Evolutionary conservation across 2,888 invertebrate species (phyloP).

Genomic region (Eilema griseolum): DNA sequence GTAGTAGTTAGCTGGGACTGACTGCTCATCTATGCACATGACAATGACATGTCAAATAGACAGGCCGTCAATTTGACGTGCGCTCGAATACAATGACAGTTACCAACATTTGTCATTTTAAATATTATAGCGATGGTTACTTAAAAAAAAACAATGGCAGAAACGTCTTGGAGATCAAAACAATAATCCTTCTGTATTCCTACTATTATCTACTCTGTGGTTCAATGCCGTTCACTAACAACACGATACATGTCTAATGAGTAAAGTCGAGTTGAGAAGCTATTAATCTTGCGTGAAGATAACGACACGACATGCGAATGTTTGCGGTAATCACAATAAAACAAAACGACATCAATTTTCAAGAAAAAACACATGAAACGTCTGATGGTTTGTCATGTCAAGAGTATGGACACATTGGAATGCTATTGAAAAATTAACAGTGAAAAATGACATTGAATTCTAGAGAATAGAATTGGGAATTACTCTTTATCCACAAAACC

Average conservation of each 20-base stretch:
- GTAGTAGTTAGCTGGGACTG: constrained; percentile 13
- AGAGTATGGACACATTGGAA: constrained; percentile 10
- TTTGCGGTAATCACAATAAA: constrained; percentile 43
- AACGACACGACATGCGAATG: constrained; percentile 46
- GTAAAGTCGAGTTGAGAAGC: constrained; percentile 61
- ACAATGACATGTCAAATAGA: neutral
- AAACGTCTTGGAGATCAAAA: neutral
- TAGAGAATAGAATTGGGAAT: neutral
- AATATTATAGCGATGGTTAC: neutral
- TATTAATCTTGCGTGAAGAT: constrained; percentile 60
- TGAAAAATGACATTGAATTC: neutral
- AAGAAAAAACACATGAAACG: constrained; percentile 28
- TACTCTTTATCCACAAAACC: neutral
- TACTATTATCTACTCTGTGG: neutral
- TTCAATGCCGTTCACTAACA: constrained; percentile 31
- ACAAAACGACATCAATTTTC: constrained; percentile 37
- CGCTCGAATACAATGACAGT: neutral
- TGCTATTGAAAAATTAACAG: constrained; percentile 24
- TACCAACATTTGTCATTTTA: neutral
- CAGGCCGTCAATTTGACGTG: neutral
- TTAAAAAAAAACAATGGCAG: neutral
- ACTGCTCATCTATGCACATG: neutral
- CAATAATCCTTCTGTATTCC: neutral
- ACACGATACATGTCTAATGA: constrained; percentile 57
- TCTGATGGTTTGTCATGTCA: constrained; percentile 32